A percentile compares a stretch with the other conserved stretches of the same genome.
Evolutionary conservation across 2,113 vertebrate genomes (phyloP).

Genomic region (Salvator merianae): DNA sequence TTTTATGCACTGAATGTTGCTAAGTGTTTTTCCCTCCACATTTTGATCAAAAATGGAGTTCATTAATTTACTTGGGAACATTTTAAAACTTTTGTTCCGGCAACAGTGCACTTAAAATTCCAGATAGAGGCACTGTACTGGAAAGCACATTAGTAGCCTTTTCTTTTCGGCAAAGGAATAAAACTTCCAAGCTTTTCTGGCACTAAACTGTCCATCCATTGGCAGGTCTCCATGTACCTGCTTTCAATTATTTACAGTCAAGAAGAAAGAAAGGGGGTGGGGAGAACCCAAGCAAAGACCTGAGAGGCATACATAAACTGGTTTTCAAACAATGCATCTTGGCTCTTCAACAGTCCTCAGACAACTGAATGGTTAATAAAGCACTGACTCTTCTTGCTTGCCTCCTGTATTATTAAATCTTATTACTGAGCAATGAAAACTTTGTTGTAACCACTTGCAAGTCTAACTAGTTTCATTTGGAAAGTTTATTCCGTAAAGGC

Average conservation of each 20-base stretch:
- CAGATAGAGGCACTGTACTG: background rate
- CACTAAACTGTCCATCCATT: background rate
- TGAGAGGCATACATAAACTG: background rate
- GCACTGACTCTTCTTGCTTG: background rate
- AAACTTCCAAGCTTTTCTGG: slow-evolving; percentile 12
- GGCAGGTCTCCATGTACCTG: slow-evolving; percentile 40
- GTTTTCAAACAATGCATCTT: background rate
- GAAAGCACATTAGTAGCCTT: slow-evolving; percentile 3
- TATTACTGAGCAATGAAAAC: background rate
- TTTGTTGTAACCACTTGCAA: background rate
- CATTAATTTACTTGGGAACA: slow-evolving; percentile 9
- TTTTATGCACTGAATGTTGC: background rate
- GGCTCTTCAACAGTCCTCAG: background rate
- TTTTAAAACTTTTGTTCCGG: slow-evolving; percentile 3
- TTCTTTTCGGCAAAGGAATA: background rate
- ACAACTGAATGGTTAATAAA: background rate
- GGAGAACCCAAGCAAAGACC: background rate
- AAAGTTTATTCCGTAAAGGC: background rate
- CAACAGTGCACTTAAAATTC: background rate
- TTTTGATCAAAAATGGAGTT: background rate
- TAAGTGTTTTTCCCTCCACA: background rate
- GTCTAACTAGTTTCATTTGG: background rate
- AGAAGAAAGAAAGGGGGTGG: background rate
- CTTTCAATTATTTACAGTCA: slow-evolving; percentile 18
- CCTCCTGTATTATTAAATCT: background rate